A percentile compares a stretch with the other conserved stretches of the same genome.
These are phyloP conservation scores for Actinernus sp. DNA, from an alignment of 92 coral and sea anemone genomes.

Conservation along the genomic window DNA sequence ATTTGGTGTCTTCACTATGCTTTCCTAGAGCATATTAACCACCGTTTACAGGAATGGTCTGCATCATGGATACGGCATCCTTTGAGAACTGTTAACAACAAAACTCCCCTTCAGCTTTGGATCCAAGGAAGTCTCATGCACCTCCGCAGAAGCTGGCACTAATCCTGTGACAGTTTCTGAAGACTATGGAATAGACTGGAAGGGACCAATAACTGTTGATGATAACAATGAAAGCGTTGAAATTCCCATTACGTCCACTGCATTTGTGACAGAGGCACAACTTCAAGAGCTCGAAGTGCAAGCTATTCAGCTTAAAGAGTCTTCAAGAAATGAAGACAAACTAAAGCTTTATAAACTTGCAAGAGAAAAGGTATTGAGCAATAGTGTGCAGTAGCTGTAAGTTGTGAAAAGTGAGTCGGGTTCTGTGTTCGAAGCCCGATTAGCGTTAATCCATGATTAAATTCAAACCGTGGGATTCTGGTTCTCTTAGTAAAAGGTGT, in stretches of 20 bases:
- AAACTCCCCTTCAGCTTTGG: slow-evolving; percentile 48
- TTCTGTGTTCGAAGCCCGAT: too few relatives aligned
- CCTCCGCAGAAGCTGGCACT: slow-evolving; percentile 17
- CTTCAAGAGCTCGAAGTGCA: slow-evolving; percentile 22
- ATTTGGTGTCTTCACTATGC: slow-evolving; percentile 17
- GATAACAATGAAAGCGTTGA: slow-evolving; percentile 11
- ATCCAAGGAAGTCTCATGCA: slow-evolving; percentile 51
- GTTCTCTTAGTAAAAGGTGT: too few relatives aligned
- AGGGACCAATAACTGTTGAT: slow-evolving; percentile 34
- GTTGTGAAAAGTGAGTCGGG: too few relatives aligned
- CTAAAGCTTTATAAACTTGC: slow-evolving; percentile 53
- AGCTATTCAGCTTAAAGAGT: slow-evolving; percentile 8
- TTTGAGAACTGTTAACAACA: slow-evolving; percentile 32
- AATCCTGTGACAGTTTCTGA: slow-evolving; percentile 14
- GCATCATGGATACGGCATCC: slow-evolving; percentile 58
- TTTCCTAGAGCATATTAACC: slow-evolving; percentile 37
- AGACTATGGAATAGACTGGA: slow-evolving; percentile 58
- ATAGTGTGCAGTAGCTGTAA: too few relatives aligned
- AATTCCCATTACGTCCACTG: too few relatives aligned
- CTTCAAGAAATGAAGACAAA: too few relatives aligned
- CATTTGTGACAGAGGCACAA: slow-evolving; percentile 52
- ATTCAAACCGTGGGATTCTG: too few relatives aligned
- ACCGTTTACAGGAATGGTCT: slow-evolving; percentile 29
- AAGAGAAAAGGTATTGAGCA: too few relatives aligned
- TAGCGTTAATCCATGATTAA: too few relatives aligned